These are phyloP conservation scores for Notechis scutatus DNA, from an alignment of 2,113 vertebrate genomes.

Conservation along the genomic window DNA sequence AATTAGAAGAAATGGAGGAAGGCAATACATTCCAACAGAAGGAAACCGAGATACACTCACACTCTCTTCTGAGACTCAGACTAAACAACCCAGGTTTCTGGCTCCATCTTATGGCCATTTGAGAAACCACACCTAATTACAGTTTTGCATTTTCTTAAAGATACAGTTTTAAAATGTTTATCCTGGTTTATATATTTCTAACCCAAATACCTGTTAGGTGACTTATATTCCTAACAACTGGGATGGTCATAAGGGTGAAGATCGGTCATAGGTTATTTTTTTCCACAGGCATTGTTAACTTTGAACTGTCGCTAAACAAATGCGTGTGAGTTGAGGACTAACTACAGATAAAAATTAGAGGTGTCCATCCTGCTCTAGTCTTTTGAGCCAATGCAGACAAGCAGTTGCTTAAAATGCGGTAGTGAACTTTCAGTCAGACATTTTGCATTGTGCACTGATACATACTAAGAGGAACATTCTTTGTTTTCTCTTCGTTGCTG, in stretches of 20 bases:
- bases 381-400: conserved; percentile 49
- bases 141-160: no score
- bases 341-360: not conserved
- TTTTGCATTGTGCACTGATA: conserved; percentile 54
- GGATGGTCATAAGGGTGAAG: not conserved
- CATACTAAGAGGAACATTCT: conserved; percentile 56
- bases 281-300: not conserved
- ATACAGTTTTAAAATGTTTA: no score
- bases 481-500: conserved; percentile 47
- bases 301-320: not conserved
- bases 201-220: no score
- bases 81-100: no score
- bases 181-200: no score
- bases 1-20: no score
- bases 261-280: not conserved
- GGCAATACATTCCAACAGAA: no score
- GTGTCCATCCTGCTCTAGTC: not conserved
- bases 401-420: conserved; percentile 41
- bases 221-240: no score
- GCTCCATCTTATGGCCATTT: no score
- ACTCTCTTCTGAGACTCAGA: no score
- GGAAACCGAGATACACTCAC: no score
- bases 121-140: no score
- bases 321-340: not conserved
- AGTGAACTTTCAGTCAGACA: conserved; percentile 22